phyloP scores from a whole-genome alignment of 2,888 invertebrate species.

The Morpho deidamia region DNA sequence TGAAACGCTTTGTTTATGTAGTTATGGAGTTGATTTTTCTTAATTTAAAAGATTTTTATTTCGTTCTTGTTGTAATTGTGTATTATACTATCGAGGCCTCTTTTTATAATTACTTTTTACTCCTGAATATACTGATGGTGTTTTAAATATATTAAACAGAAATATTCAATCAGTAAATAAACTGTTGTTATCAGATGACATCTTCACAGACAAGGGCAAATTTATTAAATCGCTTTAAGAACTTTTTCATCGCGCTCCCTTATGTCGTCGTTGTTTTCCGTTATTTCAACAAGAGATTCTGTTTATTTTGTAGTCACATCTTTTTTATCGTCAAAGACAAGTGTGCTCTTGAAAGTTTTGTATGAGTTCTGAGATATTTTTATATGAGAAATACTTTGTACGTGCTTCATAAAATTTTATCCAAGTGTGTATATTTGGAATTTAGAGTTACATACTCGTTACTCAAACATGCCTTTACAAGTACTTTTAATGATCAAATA shows the following conservation, averaged over 20 bases:
- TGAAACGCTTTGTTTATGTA: too few species aligned
- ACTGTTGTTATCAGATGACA: too few species aligned
- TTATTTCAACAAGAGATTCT: background rate
- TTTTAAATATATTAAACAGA: background rate
- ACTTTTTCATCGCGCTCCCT: constrained; percentile 3
- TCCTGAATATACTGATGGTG: background rate
- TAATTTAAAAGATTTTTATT: too few species aligned
- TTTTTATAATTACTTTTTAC: background rate
- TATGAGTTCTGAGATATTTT: background rate
- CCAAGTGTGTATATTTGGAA: too few species aligned
- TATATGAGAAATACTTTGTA: background rate
- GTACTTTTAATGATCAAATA: too few species aligned
- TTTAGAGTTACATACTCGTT: too few species aligned
- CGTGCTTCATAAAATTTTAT: too few species aligned
- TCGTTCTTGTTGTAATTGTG: too few species aligned
- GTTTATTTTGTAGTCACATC: background rate
- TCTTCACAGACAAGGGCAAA: background rate
- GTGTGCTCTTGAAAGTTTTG: background rate
- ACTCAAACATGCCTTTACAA: too few species aligned
- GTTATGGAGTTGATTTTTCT: too few species aligned
- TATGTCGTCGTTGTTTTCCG: background rate
- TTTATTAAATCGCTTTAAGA: background rate
- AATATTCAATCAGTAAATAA: too few species aligned
- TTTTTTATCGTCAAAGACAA: constrained; percentile 1
- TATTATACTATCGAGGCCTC: too few species aligned